Percentiles rank a stretch among this genome's conserved stretches.
Evolutionary conservation across 1,140 invertebrate species (phyloP).

Genomic region (Sinonovacula constricta): DNA sequence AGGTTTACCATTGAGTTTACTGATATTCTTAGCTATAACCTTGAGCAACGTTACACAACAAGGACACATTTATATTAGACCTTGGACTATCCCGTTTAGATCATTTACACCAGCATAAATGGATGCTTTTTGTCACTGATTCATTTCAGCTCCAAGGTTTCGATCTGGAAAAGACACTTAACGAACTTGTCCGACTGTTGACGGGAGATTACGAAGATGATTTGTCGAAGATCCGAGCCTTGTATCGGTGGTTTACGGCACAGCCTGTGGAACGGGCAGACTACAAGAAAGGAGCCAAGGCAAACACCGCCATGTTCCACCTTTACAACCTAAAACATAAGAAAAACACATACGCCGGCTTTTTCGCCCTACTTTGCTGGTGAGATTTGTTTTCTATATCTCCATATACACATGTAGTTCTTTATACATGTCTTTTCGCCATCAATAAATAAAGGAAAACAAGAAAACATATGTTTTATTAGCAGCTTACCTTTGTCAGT

Average conservation of each 20-base stretch:
- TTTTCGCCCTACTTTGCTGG: constrained; percentile 71
- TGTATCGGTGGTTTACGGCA: constrained; percentile 70
- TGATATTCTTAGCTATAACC: no score
- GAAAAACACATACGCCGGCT: constrained; percentile 70
- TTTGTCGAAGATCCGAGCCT: constrained; percentile 63
- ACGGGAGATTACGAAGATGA: constrained; percentile 55
- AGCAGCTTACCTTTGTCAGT: no score
- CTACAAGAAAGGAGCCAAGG: constrained; percentile 46
- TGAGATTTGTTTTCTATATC: constrained; percentile 53
- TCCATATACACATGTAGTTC: background rate
- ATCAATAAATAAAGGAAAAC: no score
- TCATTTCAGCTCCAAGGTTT: constrained; percentile 18
- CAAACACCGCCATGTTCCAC: constrained; percentile 59
- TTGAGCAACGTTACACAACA: no score
- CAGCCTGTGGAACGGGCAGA: constrained; percentile 53
- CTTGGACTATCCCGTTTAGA: no score
- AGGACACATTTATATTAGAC: no score
- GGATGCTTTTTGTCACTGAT: no score
- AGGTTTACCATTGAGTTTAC: no score
- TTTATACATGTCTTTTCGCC: no score
- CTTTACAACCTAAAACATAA: constrained; percentile 67
- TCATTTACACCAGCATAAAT: no score
- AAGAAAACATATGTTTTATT: no score
- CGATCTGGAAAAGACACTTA: constrained; percentile 15
- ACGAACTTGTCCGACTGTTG: constrained; percentile 44